Evolutionary conservation across 2,797 vertebrate genomes (phyloP).

Genomic region (Enteromius paludinosus): DNA sequence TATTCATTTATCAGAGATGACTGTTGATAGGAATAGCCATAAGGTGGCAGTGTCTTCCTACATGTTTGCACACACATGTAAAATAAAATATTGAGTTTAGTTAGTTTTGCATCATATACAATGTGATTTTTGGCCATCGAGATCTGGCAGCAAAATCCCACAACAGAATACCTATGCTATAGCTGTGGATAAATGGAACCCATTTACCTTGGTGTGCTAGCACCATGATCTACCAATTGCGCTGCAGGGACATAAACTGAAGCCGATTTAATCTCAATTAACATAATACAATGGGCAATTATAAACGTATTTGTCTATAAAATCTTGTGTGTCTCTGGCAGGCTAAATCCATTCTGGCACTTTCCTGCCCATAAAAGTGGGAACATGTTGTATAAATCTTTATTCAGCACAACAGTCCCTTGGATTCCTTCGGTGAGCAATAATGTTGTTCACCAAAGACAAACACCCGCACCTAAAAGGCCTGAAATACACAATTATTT

Average conservation of each 20-base stretch:
- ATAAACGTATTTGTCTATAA: neutral
- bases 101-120: neutral
- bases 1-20: too few relatives aligned
- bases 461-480: neutral
- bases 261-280: neutral
- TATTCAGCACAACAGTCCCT: slow-evolving; percentile 7
- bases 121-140: neutral
- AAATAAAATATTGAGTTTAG: neutral
- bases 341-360: neutral
- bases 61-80: neutral
- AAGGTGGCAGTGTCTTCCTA: neutral
- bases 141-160: neutral
- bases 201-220: too few relatives aligned
- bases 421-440: neutral
- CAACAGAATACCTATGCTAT: neutral
- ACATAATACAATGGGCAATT: neutral
- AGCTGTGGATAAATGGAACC: too few relatives aligned
- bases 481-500: neutral
- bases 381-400: slow-evolving; percentile 3
- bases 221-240: neutral
- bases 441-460: slow-evolving; percentile 1
- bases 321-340: neutral
- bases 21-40: too few relatives aligned
- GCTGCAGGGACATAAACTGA: neutral
- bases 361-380: neutral